A percentile compares a stretch with the other conserved stretches of the same genome.
Evolutionary conservation across 2,113 vertebrate genomes (phyloP).

Genomic region (Peromyscus leucopus): DNA sequence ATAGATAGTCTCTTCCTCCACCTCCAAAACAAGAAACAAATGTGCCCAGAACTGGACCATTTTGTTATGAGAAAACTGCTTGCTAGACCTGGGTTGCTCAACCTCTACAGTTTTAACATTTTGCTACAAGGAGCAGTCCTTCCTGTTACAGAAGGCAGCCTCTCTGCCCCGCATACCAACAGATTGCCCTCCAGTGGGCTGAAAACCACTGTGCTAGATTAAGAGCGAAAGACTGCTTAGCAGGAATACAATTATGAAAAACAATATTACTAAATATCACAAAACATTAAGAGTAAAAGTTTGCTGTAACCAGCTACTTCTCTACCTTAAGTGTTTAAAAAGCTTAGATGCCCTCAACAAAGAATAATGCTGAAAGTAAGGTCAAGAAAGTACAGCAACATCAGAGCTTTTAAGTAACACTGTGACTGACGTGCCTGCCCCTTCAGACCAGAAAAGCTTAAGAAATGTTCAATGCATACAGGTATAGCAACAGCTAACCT

Average conservation of each 20-base stretch:
- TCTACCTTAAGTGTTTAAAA: constrained; percentile 12
- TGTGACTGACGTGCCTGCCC: neutral
- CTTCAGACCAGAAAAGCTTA: neutral
- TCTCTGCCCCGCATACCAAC: neutral
- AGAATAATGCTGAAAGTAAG: constrained; percentile 28
- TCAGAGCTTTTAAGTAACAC: constrained; percentile 18
- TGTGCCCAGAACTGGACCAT: neutral
- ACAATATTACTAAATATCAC: neutral
- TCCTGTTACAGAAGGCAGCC: neutral
- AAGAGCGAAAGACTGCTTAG: neutral
- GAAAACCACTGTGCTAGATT: neutral
- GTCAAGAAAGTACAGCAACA: neutral
- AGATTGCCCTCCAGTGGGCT: accelerated
- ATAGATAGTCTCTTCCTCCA: neutral
- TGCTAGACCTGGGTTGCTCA: constrained; percentile 1
- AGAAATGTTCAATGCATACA: neutral
- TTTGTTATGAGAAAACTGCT: neutral
- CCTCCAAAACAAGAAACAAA: neutral
- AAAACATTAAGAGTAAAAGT: constrained; percentile 16
- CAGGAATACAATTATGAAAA: neutral
- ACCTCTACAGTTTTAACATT: neutral
- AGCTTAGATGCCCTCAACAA: neutral
- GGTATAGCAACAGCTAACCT: neutral
- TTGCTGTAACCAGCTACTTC: neutral
- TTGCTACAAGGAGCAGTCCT: neutral